Conservation (phyloP, 2,888 invertebrate genomes). For the Zaprionus lineosus region DNA sequence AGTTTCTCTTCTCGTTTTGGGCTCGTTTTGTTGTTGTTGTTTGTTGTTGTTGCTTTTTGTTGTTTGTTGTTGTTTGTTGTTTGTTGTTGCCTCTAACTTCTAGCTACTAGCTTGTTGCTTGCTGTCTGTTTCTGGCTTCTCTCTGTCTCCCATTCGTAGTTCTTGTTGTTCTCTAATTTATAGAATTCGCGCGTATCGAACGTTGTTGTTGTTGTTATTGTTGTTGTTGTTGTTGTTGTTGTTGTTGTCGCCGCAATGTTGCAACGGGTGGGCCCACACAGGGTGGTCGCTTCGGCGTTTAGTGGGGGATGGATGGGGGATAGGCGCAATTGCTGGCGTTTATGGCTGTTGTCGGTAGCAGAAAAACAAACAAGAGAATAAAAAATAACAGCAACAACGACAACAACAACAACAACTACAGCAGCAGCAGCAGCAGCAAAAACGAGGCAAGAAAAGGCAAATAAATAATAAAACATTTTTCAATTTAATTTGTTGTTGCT, state of each 20-base stretch:
- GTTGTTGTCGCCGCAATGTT: slow-evolving; percentile 50
- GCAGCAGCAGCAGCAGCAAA: no score
- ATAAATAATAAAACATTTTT: slow-evolving; percentile 42
- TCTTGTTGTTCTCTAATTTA: slow-evolving; percentile 43
- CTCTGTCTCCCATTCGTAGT: slow-evolving; percentile 28
- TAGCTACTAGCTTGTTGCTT: not conserved
- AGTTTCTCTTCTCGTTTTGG: slow-evolving; percentile 20
- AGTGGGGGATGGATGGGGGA: slow-evolving; percentile 3
- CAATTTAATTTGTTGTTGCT: slow-evolving; percentile 57
- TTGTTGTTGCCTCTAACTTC: not conserved
- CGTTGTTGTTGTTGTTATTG: slow-evolving; percentile 29
- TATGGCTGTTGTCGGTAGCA: slow-evolving; percentile 61
- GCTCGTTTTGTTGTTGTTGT: slow-evolving; percentile 7
- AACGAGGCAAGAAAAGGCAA: slow-evolving; percentile 13
- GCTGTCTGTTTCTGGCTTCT: slow-evolving; percentile 14
- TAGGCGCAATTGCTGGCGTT: slow-evolving; percentile 35
- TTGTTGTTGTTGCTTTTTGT: slow-evolving; percentile 6
- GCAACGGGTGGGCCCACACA: slow-evolving; percentile 56
- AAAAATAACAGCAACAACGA: no score
- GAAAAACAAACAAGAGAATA: no score
- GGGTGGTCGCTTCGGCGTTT: slow-evolving; percentile 1
- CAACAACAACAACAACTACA: slow-evolving; percentile 12
- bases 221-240: slow-evolving; percentile 28
- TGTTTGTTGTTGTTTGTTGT: not conserved
- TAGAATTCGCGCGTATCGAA: slow-evolving; percentile 67